Base-by-base conservation (phyloP, 2,113 vertebrate species). In the Austrofundulus limnaeus region DNA sequence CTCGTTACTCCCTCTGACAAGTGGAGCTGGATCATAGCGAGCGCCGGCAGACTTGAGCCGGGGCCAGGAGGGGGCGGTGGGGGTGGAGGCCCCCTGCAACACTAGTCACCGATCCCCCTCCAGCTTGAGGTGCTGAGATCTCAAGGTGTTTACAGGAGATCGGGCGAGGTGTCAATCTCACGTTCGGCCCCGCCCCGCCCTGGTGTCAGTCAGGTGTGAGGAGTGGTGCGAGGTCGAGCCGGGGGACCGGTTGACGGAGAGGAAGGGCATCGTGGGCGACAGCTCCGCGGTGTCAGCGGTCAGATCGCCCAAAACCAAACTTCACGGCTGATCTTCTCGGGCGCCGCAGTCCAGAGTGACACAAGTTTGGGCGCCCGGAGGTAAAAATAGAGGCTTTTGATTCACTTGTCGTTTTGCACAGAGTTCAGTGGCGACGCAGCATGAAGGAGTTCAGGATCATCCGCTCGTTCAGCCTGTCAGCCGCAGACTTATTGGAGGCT, bases 1-100 rank as follows among this genome's bases (percentile, higher is more conserved):
- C 91, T 91, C 61, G 89, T 93, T 91, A 89, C 85, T 78, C 69
- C 75, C 83, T 34, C 85, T 90, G 90, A 92, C 88, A 87, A 83
- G 88, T 87, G 78, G 48, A 66, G 67, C 70, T 2, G 82, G 75
- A 74, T 85, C 83, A 78, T 58, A 41, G 77, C 77, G 51, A 84
- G 66, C 48, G 81, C 79, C 82, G 53, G 81, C 73, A 60, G 83
- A 87, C 84, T 70, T 70, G 78, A 85, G 75, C 80, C 53, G 62
- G 51, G 58, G 83, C 83, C 79, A 68, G 64, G 76, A 81, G 81
- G 86, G 72, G 43, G 42, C n/a, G 15, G 42, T 19, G 21, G 43
- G 43, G 43, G 10, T 10, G 73, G n/a, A 73, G 61, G 83, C 75
- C 77, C 66, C 83, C 85, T 84, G 88, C 85, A 34, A 75, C 76